Conservation (phyloP, 2,888 invertebrate species). For the Fragum whitleyi region DNA sequence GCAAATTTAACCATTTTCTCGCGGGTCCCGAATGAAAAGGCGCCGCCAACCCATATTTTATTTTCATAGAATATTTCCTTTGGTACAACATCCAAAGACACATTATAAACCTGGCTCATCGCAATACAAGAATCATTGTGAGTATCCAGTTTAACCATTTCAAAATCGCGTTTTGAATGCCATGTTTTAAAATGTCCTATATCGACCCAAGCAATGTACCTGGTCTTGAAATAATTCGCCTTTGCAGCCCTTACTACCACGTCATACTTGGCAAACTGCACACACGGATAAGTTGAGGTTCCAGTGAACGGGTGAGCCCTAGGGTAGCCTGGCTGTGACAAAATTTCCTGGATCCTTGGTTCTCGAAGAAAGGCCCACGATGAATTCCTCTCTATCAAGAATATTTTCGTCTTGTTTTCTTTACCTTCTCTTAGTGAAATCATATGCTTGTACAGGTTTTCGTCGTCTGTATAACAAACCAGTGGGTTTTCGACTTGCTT, state of each 20-base stretch:
- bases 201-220: conserved; percentile 73
- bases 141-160: conserved; percentile 26
- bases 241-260: conserved; percentile 55
- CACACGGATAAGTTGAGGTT: conserved; percentile 69
- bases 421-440: conserved; percentile 30
- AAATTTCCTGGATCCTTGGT: conserved; percentile 57
- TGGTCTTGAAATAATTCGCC: conserved; percentile 56
- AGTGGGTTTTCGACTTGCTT: conserved; percentile 57
- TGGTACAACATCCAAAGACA: conserved; percentile 17
- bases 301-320: conserved; percentile 73
- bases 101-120: conserved; percentile 19
- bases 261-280: conserved; percentile 72
- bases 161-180: conserved; percentile 44
- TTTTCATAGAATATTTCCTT: conserved; percentile 59
- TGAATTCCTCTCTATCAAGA: conserved; percentile 50
- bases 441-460: conserved; percentile 47
- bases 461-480: conserved; percentile 69
- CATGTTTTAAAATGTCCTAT: conserved; percentile 70
- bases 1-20: conserved; percentile 42
- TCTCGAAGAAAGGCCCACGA: conserved; percentile 65
- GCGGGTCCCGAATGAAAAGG: conserved; percentile 49
- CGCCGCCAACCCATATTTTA: conserved; percentile 64
- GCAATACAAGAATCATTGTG: conserved; percentile 49
- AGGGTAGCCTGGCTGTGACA: conserved; percentile 60
- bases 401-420: conserved; percentile 51